Evolutionary conservation across 2,113 vertebrate genomes (phyloP).

Genomic region (Callipepla californica): DNA sequence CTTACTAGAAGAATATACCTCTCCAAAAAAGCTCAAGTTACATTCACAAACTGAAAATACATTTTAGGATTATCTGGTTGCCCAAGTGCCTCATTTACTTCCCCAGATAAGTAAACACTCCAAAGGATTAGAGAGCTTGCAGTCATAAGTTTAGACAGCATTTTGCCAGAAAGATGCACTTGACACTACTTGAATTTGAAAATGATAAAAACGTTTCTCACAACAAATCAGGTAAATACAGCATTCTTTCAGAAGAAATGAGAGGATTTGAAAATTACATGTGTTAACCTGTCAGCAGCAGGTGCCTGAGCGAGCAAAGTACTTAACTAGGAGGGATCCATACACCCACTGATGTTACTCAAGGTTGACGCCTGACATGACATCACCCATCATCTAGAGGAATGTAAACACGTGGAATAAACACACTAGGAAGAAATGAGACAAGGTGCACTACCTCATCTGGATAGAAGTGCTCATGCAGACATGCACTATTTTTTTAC

Average conservation of each 20-base stretch:
- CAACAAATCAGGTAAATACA: not conserved
- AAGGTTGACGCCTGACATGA: not conserved
- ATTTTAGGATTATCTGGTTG: not conserved
- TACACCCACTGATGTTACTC: not conserved
- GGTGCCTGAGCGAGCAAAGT: not conserved
- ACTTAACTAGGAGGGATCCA: not conserved
- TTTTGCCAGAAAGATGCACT: not conserved
- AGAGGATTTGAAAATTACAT: not conserved
- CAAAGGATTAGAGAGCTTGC: not conserved
- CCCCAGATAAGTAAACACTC: not conserved
- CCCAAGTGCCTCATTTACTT: not conserved
- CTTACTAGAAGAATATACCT: not conserved
- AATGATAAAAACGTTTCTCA: not conserved
- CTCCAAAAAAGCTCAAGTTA: not conserved
- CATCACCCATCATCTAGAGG: not conserved
- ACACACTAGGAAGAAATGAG: not conserved
- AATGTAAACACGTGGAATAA: not conserved
- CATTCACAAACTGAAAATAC: not conserved
- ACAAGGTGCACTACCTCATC: not conserved
- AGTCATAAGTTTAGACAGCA: not conserved
- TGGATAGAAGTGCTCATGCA: not conserved
- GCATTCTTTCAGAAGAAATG: not conserved
- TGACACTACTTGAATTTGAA: not conserved
- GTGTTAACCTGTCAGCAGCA: not conserved
- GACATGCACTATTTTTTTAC: not conserved